These are phyloP conservation scores for Cyanoliseus patagonus DNA, from an alignment of 2,113 vertebrate genomes.

Conservation along the genomic window DNA sequence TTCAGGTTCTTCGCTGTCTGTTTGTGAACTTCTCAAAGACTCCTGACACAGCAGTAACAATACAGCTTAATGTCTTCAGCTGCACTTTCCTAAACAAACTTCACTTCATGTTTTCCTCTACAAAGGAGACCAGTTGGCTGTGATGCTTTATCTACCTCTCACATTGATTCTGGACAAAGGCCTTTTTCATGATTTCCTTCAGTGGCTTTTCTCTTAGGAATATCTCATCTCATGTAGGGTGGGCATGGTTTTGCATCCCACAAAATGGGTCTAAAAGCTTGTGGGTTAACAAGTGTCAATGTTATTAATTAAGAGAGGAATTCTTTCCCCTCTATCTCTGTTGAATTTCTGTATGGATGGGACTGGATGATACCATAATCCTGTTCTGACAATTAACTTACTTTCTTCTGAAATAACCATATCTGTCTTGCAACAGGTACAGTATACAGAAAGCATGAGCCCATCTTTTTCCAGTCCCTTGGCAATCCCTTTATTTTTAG, in stretches of 20 bases:
- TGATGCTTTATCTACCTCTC: neutral
- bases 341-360: neutral
- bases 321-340: neutral
- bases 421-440: constrained; percentile 78
- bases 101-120: neutral
- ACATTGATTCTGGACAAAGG: rapidly evolving
- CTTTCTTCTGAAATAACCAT: neutral
- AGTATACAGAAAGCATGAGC: constrained; percentile 89
- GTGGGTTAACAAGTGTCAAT: neutral
- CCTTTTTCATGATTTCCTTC: neutral
- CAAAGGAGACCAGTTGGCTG: neutral
- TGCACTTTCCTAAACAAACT: neutral
- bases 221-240: neutral
- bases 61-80: neutral
- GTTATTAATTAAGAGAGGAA: neutral
- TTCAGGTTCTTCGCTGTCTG: neutral
- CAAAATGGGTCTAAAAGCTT: neutral
- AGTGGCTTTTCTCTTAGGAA: neutral
- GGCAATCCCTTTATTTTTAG: constrained; percentile 92
- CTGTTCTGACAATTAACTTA: neutral
- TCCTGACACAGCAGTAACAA: neutral
- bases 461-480: constrained; percentile 93
- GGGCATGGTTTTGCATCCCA: neutral
- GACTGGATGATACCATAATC: neutral
- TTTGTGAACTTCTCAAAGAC: neutral